These are phyloP conservation scores for Pediacus dermestoides DNA, from an alignment of 2,888 invertebrate species.

Conservation along the genomic window DNA sequence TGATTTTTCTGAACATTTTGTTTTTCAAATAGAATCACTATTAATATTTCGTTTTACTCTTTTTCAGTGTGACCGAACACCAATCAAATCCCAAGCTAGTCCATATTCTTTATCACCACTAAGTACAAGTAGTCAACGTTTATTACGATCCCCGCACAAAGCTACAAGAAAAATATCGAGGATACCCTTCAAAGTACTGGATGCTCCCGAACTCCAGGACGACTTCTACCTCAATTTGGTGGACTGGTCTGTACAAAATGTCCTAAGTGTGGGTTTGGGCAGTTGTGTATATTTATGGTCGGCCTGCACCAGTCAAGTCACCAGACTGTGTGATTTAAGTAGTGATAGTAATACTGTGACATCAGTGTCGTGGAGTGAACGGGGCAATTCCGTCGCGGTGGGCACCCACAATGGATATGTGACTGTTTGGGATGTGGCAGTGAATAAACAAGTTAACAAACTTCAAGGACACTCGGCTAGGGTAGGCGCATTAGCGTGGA, in stretches of 20 bases:
- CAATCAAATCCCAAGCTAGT: conserved; percentile 67
- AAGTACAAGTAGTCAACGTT: conserved; percentile 90
- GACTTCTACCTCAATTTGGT: conserved; percentile 99
- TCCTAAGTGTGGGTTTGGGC: conserved; percentile 94
- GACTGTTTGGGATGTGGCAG: conserved; percentile 97
- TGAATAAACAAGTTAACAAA: conserved; percentile 88
- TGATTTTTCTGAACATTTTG: too few species aligned
- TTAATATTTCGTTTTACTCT: too few species aligned
- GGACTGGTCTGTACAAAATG: conserved; percentile 99
- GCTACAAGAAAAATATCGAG: conserved; percentile 97
- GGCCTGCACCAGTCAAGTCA: conserved; percentile 97
- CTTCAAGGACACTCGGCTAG: conserved; percentile 88
- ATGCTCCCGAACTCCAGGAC: conserved; percentile 96
- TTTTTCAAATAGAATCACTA: too few species aligned
- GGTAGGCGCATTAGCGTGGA: conserved; percentile 94
- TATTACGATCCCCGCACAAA: conserved; percentile 91
- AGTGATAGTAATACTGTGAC: conserved; percentile 93
- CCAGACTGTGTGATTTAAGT: conserved; percentile 91
- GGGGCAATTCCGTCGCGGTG: conserved; percentile 94
- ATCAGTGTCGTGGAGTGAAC: conserved; percentile 97
- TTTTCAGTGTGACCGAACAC: conserved; percentile 63
- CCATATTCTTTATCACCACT: conserved; percentile 95
- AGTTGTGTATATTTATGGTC: conserved; percentile 99
- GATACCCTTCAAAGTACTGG: conserved; percentile 96
- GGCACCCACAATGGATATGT: conserved; percentile 97